Evolutionary conservation across 1,140 invertebrate species (phyloP), one percentile per base, ranked within the genome.

Genomic region (Diabrotica undecimpunctata): DNA sequence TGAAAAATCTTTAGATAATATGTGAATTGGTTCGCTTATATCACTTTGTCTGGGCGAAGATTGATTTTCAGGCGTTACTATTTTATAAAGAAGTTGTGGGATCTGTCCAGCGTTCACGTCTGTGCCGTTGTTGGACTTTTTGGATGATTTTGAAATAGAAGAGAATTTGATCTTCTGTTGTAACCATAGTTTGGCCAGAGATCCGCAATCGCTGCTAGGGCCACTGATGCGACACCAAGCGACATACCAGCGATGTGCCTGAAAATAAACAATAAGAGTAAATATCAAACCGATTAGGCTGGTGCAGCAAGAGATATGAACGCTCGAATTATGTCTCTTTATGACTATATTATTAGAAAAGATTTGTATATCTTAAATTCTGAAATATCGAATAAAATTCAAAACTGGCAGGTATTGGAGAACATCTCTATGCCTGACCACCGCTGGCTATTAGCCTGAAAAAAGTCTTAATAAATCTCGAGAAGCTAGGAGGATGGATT

Each of bases 51-150:
- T 78, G 59, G 82, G 82, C 5, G 84, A 80, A 46, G 85, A 81
- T 64, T 86, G 83, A 70, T 83, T 87, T 74, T 92, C 90, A 12
- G 85, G 85, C 10, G 87, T 86, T 5, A 89, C 82, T n/a, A 92
- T 84, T 46, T 90, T 86, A 79, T 98, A 99, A 0, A 98, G 79
- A 8, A 99, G 82, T 74, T 95, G 93, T 0, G 97, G 96, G 73
- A 99, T 96, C 81, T 99, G 97, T 0, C 97, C 97, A 2, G 94
- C 95, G 78, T 97, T 97, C 0, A 98, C 93, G 77, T 99, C 96
- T 0, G 96, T 98, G n/a, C 96, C 96, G 80, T 99, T 99, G 77
- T 98, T 99, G 0, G 96, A 97, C 79, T 95, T 94, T 75, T 95
- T 96, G 0, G 96, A 98, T 10, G 93, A 93, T 83, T n/a, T 97